Base-by-base conservation (phyloP, 2,797 vertebrate species). In the Mus caroli region DNA sequence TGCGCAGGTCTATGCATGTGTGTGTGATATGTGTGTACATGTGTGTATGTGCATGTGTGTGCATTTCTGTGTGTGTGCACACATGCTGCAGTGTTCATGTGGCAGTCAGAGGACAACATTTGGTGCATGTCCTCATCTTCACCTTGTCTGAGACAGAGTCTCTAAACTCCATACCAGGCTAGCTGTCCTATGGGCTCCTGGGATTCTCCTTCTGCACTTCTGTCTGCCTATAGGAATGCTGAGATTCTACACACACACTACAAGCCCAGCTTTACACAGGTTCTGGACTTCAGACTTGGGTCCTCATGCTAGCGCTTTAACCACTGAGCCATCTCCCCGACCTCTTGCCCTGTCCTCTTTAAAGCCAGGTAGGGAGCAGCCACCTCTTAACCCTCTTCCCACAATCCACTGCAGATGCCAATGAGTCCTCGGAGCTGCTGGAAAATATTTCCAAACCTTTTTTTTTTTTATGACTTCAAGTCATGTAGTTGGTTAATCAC, bases 381-480 rank as follows among this genome's bases (percentile, higher is more conserved):
- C 78, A 10, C 11, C 1, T 19, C 69, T 56, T 3, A 24, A 46
- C 6, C 3, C 75, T 37, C 92, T 79, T 60, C 67, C n/a, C 40
- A 2, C 8, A 0, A 78, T 79, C 85, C 1, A 7, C 15, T 6
- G 52, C 75, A 73, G 20, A 79, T 31, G 54, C 75, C 34, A 17
- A 1, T 1, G 11, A 88, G 90, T 73, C 71, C 90, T 96, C 56
- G 8, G 56, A 26, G 94, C 96, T 62, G 90, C 58, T 91, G 54
- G 71, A 84, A 34, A 78, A 52, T 76, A 2, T 91, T 15, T 15
- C 15, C 54, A 75, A 46, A 34, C 34, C 62, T 62, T 40, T 92
- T 87, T 75, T 64, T 67, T 67, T 67, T n/a, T 71, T 37, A 76
- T 96, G 97, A 95, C 96, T 97, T 89, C 0, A 0, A 96, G 95